phyloP scores from a whole-genome alignment of 2,888 invertebrate species.

The Andrena trimmerana region DNA sequence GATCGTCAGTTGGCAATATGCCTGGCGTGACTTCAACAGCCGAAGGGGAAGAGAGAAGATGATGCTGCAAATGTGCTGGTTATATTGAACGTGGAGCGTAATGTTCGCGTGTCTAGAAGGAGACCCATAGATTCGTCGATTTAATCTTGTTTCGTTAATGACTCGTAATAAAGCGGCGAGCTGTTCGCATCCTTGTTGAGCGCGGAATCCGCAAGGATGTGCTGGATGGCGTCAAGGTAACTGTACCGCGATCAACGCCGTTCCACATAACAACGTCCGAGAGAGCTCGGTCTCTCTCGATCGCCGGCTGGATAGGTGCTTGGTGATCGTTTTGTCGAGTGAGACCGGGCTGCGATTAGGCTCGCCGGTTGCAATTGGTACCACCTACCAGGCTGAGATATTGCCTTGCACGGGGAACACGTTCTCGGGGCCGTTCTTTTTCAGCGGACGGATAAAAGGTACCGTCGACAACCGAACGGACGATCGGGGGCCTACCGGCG shows the following conservation, averaged over 20 bases:
- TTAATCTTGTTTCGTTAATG: slow-evolving; percentile 41
- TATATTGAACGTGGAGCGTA: too few species aligned
- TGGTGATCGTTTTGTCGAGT: slow-evolving; percentile 63
- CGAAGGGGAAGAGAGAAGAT: not conserved
- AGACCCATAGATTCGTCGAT: slow-evolving; percentile 11
- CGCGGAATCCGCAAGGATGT: slow-evolving; percentile 72
- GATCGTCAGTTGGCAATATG: not conserved
- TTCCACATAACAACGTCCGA: slow-evolving; percentile 72
- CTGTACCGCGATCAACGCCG: slow-evolving; percentile 76
- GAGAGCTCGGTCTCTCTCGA: slow-evolving; percentile 33
- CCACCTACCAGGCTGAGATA: slow-evolving; percentile 58
- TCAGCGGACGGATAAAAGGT: slow-evolving; percentile 31
- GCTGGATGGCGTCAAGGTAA: slow-evolving; percentile 75
- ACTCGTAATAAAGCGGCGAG: slow-evolving; percentile 42
- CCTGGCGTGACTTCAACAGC: not conserved
- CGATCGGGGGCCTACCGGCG: slow-evolving; percentile 27
- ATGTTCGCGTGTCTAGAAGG: not conserved
- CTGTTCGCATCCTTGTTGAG: slow-evolving; percentile 57
- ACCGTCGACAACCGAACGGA: not conserved
- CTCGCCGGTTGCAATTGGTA: slow-evolving; percentile 38
- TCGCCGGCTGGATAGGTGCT: slow-evolving; percentile 44
- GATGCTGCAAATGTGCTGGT: too few species aligned
- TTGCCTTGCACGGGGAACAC: slow-evolving; percentile 37
- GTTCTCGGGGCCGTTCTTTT: slow-evolving; percentile 8
- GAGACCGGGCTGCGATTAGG: slow-evolving; percentile 56